phyloP scores from a whole-genome alignment of 2,888 invertebrate species.

The Callosobruchus maculatus region DNA sequence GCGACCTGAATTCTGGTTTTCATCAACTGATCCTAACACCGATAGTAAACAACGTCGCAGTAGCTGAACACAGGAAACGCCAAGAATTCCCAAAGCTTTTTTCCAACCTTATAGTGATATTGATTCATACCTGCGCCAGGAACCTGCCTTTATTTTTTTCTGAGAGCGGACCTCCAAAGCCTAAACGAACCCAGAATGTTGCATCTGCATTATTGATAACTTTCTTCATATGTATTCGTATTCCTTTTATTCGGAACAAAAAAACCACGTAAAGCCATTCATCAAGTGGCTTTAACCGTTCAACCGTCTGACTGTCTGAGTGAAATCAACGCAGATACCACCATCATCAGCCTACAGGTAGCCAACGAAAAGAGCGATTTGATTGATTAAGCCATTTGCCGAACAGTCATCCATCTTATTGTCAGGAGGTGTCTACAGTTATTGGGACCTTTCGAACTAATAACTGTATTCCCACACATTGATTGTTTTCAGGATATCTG shows the following conservation, averaged over 20 bases:
- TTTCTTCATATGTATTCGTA: no score
- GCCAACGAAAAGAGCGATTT: constrained; percentile 3
- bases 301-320: not conserved
- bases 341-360: not conserved
- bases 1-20: no score
- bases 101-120: no score
- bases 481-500: not conserved
- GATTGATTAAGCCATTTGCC: constrained; percentile 9
- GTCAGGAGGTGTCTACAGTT: constrained; percentile 12
- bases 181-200: no score
- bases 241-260: not conserved
- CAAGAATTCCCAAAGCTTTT: no score
- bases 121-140: no score
- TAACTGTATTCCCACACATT: not conserved
- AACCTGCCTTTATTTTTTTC: no score
- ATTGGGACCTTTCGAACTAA: constrained; percentile 3
- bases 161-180: no score
- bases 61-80: no score
- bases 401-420: constrained; percentile 6
- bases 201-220: no score
- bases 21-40: no score
- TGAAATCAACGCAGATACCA: not conserved
- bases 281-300: not conserved
- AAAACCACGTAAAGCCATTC: not conserved
- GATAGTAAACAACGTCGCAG: no score